These are phyloP conservation scores for Brenthis daphne DNA, from an alignment of 2,888 invertebrate species.

Conservation along the genomic window DNA sequence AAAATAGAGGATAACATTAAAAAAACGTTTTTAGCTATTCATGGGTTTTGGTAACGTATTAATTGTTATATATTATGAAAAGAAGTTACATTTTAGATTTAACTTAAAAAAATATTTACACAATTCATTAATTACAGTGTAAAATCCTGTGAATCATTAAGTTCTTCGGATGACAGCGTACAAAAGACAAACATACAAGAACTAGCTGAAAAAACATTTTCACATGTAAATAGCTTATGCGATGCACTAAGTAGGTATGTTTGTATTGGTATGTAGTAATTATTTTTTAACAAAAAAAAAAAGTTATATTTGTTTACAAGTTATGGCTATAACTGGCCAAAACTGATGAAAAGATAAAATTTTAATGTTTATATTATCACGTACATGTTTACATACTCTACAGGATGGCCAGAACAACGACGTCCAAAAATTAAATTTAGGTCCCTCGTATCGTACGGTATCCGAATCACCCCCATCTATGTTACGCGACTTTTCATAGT, in stretches of 20 bases:
- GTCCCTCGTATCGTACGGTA: no score
- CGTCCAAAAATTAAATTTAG: no score
- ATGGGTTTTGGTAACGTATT: slow-evolving; percentile 53
- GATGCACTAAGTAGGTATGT: slow-evolving; percentile 52
- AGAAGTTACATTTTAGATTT: not conserved
- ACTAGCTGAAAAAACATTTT: slow-evolving; percentile 44
- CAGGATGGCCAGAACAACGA: no score
- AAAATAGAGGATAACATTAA: slow-evolving; percentile 49
- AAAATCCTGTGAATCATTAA: slow-evolving; percentile 39
- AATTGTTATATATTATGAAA: slow-evolving; percentile 9
- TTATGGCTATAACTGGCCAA: no score
- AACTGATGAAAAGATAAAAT: no score
- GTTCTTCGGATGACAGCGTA: slow-evolving; percentile 7
- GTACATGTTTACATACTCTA: no score
- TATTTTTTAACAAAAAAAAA: no score
- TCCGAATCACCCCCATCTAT: no score
- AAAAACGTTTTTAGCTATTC: slow-evolving; percentile 46
- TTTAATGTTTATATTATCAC: no score
- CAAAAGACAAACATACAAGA: slow-evolving; percentile 42
- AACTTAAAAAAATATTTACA: no score
- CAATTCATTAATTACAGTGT: slow-evolving; percentile 43
- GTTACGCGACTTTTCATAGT: no score
- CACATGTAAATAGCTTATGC: slow-evolving; percentile 46
- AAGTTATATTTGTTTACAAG: no score
- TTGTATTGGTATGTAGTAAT: not conserved